phyloP scores from a whole-genome alignment of 53 echinoderm and acorn worm species.

The Paelopatides confundens region DNA sequence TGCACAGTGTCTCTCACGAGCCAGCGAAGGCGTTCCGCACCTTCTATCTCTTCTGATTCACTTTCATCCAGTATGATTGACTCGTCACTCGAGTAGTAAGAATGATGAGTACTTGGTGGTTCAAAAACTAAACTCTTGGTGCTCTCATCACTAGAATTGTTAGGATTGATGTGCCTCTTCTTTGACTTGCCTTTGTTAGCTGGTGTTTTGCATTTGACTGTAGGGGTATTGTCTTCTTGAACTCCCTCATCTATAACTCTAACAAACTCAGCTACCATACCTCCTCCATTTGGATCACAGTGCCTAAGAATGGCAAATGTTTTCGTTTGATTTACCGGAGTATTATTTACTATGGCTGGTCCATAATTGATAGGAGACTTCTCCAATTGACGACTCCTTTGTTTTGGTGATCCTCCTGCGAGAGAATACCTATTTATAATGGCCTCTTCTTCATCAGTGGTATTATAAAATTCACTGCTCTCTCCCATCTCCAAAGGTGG shows the following conservation, averaged over 20 bases:
- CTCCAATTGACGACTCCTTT: too few species aligned
- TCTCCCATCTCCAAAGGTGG: neutral
- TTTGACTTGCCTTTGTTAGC: too few species aligned
- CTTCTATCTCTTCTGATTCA: neutral
- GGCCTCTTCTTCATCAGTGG: neutral
- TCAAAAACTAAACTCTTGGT: conserved; percentile 27
- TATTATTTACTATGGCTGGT: too few species aligned
- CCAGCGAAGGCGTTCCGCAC: too few species aligned
- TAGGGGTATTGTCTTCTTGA: neutral
- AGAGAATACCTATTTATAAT: neutral
- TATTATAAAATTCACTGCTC: neutral
- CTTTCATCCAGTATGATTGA: neutral
- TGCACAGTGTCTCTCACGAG: too few species aligned
- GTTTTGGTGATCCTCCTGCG: neutral
- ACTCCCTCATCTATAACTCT: neutral
- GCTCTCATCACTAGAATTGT: neutral
- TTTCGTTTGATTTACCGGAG: too few species aligned
- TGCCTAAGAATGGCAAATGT: neutral
- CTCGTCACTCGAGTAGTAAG: conserved; percentile 18
- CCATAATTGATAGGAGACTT: too few species aligned
- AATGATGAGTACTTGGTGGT: conserved; percentile 38
- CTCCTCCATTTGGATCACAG: neutral
- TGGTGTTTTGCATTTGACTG: neutral
- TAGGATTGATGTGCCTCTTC: neutral
- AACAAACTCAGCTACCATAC: neutral